Evolutionary conservation across 2,797 vertebrate species (phyloP), one percentile per base, ranked within the genome.

Genomic region (Todus mexicanus): DNA sequence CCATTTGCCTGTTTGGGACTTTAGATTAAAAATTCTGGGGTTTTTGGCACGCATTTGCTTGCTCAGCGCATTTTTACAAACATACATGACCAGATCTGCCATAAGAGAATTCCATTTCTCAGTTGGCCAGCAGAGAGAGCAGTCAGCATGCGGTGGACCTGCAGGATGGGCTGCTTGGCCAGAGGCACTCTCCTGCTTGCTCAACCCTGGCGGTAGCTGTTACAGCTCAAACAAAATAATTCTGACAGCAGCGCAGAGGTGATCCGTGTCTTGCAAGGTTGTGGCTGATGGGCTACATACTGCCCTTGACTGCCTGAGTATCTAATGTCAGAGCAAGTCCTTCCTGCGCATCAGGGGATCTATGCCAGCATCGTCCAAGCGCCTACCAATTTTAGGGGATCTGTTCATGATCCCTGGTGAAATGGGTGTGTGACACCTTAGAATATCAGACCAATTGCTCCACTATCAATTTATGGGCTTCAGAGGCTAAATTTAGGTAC

Each of bases 121-220:
- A 3, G 45, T 15, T 73, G 90, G 78, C 96, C 96, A 96, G 95
- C 92, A 96, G 96, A 86, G 93, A 86, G 95, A 92, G 94, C 92
- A 94, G 74, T 95, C 76, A 79, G 86, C 95, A 87, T 78, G 76
- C 12, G 1, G 78, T 88, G 80, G 33, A 51, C 1, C 2, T 6
- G 31, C 4, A 2, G 25, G 51, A 21, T 45, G 56, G 64, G 63
- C 73, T 0, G 4, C 1, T 45, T n/a, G 3, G 73, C 65, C 54
- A 63, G 73, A 50, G 45, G 16, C 4, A 0, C 37, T 60, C 16
- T 38, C 11, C 61, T 51, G 45, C 20, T 2, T 1, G 3, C 45
- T 48, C 7, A 3, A 59, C 48, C 38, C 21, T 72, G 51, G 54
- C 27, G 14, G 69, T 16, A 40, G 38, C 76, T 84, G 47, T 50